A percentile compares a stretch with the other conserved stretches of the same genome.
These are phyloP conservation scores for Apaloderma vittatum DNA, from an alignment of 2,113 vertebrate species.

Conservation along the genomic window DNA sequence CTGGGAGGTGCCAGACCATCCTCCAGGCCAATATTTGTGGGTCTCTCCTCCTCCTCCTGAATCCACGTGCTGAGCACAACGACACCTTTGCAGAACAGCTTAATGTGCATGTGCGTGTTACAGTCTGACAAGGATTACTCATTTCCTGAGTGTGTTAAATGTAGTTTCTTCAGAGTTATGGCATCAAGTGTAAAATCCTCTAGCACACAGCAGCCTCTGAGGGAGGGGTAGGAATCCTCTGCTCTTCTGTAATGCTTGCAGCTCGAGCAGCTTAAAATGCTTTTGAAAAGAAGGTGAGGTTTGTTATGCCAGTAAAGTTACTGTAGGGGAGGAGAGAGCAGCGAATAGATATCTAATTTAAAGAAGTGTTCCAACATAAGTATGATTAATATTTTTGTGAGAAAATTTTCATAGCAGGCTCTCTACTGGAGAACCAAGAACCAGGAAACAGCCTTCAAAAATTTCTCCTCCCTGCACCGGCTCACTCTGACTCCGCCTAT, in stretches of 20 bases:
- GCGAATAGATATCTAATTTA: not conserved
- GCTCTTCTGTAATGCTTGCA: not conserved
- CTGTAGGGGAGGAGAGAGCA: rapidly evolving
- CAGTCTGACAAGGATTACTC: not conserved
- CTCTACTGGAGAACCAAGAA: not conserved
- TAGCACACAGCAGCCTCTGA: not conserved
- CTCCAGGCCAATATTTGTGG: not conserved
- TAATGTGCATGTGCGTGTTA: not conserved
- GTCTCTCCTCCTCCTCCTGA: not conserved
- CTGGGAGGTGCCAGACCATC: not conserved
- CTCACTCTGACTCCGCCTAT: not conserved
- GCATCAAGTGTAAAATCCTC: not conserved
- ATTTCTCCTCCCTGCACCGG: not conserved
- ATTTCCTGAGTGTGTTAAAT: not conserved
- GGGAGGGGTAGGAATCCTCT: not conserved
- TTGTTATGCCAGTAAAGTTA: not conserved
- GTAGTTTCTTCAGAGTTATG: not conserved
- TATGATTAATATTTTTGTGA: not conserved
- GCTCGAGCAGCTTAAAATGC: not conserved
- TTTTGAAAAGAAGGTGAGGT: not conserved
- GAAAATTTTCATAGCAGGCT: not conserved
- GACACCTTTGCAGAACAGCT: not conserved
- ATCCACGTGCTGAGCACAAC: not conserved
- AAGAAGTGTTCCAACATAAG: not conserved
- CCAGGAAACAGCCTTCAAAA: not conserved